These are phyloP conservation scores for Oryzias sinensis DNA, from an alignment of 2,797 vertebrate species.

Conservation along the genomic window DNA sequence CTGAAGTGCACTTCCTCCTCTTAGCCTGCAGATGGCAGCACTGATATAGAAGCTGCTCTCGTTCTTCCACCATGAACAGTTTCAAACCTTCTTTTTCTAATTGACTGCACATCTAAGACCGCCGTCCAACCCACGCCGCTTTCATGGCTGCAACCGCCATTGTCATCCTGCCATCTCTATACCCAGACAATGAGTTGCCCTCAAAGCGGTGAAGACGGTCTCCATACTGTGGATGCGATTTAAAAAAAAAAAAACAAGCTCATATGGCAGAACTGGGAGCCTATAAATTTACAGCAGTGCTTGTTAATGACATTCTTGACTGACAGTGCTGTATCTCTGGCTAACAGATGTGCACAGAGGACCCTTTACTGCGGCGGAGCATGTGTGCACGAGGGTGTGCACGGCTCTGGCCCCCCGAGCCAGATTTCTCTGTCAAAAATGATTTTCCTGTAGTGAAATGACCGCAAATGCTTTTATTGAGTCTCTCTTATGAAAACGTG, in stretches of 20 bases:
- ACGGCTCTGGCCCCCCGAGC: slow-evolving; percentile 15
- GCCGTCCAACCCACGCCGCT: background rate
- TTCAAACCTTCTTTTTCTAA: slow-evolving; percentile 9
- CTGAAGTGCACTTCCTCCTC: slow-evolving; percentile 8
- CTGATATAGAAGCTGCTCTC: slow-evolving; percentile 2
- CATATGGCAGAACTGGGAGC: slow-evolving; percentile 33
- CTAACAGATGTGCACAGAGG: slow-evolving; percentile 53
- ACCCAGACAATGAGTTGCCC: background rate
- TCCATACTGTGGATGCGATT: slow-evolving; percentile 43
- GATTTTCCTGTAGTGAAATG: slow-evolving; percentile 46
- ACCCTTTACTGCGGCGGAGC: slow-evolving; percentile 29
- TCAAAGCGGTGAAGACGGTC: slow-evolving; percentile 28
- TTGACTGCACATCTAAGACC: slow-evolving; percentile 7
- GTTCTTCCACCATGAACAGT: slow-evolving; percentile 4
- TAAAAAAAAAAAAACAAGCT: slow-evolving; percentile 17
- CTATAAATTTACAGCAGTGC: slow-evolving; percentile 48
- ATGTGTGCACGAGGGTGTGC: slow-evolving; percentile 15
- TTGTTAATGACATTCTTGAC: slow-evolving; percentile 61
- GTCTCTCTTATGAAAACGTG: slow-evolving; percentile 40
- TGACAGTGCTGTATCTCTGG: slow-evolving; percentile 58
- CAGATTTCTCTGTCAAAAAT: slow-evolving; percentile 31
- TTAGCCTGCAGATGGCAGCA: slow-evolving; percentile 56
- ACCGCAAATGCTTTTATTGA: slow-evolving; percentile 52
- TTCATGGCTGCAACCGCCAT: too few relatives aligned
- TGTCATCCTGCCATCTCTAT: too few relatives aligned